Base-by-base conservation (phyloP, 2,113 vertebrate genomes). In the Entomyzon cyanotis region DNA sequence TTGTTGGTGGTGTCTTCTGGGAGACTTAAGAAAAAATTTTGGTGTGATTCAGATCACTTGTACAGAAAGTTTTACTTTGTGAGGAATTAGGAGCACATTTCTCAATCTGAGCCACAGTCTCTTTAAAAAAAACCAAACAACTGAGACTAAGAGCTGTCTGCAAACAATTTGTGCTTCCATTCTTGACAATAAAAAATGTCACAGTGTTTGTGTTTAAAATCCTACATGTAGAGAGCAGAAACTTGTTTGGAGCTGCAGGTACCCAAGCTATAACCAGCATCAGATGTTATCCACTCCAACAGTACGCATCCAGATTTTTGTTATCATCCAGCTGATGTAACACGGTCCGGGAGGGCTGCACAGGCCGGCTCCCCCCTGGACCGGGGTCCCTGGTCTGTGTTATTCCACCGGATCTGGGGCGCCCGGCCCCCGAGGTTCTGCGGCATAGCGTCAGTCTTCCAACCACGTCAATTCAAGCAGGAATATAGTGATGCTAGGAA, bases 101-200 rank as follows among this genome's bases (percentile, higher is more conserved):
- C 16, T 53, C 21, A 44, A 25, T 60, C 13, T 52, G 6, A 90
- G 7, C 25, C 2, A 0, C 9, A n/a, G 1, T 24, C 1, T 67
- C 22, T 58, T 17, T 7, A 44, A 67, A 16, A 5, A 53, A 69
- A 52, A 42, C 3, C 3, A 47, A 23, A 47, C 44, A 46, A 46
- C 44, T 39, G 11, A 63, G 10, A 23, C 4, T 2, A 39, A 39
- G 25, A 68, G 1, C 5, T 60, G 4, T 20, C 41, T 44, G 14
- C 10, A 90, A 71, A 42, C 0, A 42, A 76, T 69, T 20, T 44
- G 5, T 42, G 6, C 3, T 71, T 79, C 30, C 16, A n/a, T 27
- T 60, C 18, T 42, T 50, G 15, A 49, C 3, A 1, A 15, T 50
- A 69, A 47, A 42, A 35, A 23, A 18, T 3, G 1, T 23, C 67